phyloP scores from a whole-genome alignment of 2,888 invertebrate species.

The Agrotis clavis region DNA sequence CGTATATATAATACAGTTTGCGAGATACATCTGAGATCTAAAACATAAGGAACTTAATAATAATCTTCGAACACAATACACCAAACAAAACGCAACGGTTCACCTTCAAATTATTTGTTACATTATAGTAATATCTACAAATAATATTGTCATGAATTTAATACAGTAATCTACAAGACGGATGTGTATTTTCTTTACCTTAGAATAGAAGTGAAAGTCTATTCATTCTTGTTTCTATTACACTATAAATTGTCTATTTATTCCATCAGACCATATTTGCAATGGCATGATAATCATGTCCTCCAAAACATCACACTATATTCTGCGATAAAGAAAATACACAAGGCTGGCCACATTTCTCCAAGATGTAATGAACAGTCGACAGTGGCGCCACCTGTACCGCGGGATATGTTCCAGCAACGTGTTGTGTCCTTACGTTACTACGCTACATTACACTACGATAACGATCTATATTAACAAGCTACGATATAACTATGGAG shows the following conservation, averaged over 20 bases:
- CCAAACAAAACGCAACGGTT: slow-evolving; percentile 71
- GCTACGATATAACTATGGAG: slow-evolving; percentile 56
- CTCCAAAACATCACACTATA: neutral
- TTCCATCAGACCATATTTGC: slow-evolving; percentile 3
- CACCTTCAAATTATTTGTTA: slow-evolving; percentile 61
- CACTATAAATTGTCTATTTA: slow-evolving; percentile 1
- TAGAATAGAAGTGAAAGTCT: slow-evolving; percentile 14
- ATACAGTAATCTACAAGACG: slow-evolving; percentile 73
- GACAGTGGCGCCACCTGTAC: slow-evolving; percentile 48
- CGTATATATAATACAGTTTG: slow-evolving; percentile 77
- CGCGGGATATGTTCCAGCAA: slow-evolving; percentile 78
- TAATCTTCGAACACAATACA: slow-evolving; percentile 69
- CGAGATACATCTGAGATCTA: slow-evolving; percentile 86
- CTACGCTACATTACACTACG: slow-evolving; percentile 69
- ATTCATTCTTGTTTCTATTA: neutral
- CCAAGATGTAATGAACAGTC: slow-evolving; percentile 13
- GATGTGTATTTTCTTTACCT: slow-evolving; percentile 49
- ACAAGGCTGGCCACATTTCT: slow-evolving; percentile 20
- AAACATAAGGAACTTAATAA: slow-evolving; percentile 82
- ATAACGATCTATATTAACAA: slow-evolving; percentile 77
- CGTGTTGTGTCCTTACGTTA: slow-evolving; percentile 63
- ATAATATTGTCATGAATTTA: slow-evolving; percentile 84
- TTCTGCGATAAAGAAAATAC: slow-evolving; percentile 48
- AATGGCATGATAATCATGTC: neutral
- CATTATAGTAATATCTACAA: slow-evolving; percentile 75